Evolutionary conservation across 2,888 invertebrate genomes (phyloP).

Genomic region (Heliconius ismenius): DNA sequence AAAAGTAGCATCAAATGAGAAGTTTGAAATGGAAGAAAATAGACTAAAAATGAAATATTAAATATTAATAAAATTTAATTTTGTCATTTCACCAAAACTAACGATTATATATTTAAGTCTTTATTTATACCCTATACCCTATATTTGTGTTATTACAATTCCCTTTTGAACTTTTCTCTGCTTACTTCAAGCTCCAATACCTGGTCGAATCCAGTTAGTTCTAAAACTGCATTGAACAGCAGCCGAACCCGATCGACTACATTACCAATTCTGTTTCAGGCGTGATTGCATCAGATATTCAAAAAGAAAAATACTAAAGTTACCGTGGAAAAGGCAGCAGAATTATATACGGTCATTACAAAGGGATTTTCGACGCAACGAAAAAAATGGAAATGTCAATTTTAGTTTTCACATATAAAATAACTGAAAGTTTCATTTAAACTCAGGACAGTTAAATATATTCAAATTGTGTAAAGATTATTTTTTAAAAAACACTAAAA

Average conservation of each 20-base stretch:
- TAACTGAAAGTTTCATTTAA: not conserved
- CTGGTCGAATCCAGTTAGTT: slow-evolving; percentile 36
- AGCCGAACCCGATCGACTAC: slow-evolving; percentile 30
- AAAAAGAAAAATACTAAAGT: slow-evolving; percentile 37
- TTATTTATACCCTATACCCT: not conserved
- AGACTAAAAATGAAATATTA: too few species aligned
- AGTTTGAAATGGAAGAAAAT: too few species aligned
- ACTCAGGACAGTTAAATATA: not conserved
- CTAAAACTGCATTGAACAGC: slow-evolving; percentile 39
- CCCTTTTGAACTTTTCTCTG: slow-evolving; percentile 27
- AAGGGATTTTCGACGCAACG: not conserved
- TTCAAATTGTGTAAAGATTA: too few species aligned
- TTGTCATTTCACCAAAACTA: not conserved
- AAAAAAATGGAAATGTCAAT: not conserved
- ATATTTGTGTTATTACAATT: not conserved
- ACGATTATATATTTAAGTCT: not conserved
- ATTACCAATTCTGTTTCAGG: slow-evolving; percentile 43
- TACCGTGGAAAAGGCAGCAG: slow-evolving; percentile 19
- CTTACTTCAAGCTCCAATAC: slow-evolving; percentile 25
- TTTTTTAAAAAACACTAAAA: too few species aligned
- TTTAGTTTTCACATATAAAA: not conserved
- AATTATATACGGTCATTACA: slow-evolving; percentile 13
- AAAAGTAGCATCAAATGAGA: too few species aligned
- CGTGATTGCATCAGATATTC: slow-evolving; percentile 39
- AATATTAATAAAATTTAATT: too few species aligned